Evolutionary conservation across 37 sponge, comb jelly and placozoan genomes (phyloP).

Genomic region (Mnemiopsis leidyi): DNA sequence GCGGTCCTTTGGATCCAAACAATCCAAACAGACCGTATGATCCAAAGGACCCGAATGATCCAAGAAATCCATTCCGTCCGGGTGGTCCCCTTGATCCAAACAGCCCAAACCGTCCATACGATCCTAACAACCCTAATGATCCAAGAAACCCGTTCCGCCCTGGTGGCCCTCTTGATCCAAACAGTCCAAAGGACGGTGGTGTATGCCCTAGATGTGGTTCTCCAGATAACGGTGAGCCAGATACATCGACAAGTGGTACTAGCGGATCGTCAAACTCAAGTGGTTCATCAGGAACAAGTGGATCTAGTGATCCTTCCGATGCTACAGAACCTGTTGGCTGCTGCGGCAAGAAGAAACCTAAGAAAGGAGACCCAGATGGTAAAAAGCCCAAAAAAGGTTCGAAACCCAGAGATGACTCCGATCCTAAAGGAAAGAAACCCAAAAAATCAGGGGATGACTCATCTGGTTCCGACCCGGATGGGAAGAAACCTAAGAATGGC

Average conservation of each 20-base stretch:
- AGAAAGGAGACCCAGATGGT: background rate
- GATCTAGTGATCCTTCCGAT: background rate
- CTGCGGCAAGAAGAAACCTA: background rate
- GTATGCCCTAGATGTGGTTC: background rate
- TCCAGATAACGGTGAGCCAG: background rate
- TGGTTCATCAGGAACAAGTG: background rate
- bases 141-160: background rate
- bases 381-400: background rate
- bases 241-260: background rate
- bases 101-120: background rate
- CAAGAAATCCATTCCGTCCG: background rate
- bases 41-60: background rate
- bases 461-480: background rate
- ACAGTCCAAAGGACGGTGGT: background rate
- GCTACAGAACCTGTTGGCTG: background rate
- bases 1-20: slow-evolving; percentile 22
- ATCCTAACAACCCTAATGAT: background rate
- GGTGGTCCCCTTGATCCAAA: background rate
- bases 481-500: slow-evolving; percentile 13
- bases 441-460: background rate
- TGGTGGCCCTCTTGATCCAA: background rate
- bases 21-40: slow-evolving; percentile 14
- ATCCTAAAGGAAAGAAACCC: background rate
- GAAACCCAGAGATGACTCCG: background rate
- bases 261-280: background rate